These are phyloP conservation scores for Ctenochaetus hawaiiensis DNA, from an alignment of 2,797 vertebrate species.

Conservation along the genomic window DNA sequence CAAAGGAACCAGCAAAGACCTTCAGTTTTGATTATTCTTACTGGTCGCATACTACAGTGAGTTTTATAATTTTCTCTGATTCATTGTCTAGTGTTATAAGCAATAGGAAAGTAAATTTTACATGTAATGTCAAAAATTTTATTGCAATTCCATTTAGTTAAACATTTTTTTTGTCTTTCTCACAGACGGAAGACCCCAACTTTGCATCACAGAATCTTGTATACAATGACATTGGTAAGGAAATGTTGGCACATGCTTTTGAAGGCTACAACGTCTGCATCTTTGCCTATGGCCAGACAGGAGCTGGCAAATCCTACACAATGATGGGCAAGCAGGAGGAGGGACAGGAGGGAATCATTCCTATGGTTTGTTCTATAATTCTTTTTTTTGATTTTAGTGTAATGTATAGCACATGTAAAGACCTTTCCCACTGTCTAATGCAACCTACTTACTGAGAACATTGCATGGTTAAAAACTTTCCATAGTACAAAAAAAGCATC, in stretches of 20 bases:
- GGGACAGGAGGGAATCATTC: constrained; percentile 98
- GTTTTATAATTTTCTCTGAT: constrained; percentile 40
- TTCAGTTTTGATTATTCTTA: constrained; percentile 99
- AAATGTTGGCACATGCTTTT: constrained; percentile 97
- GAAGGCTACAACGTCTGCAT: constrained; percentile 99
- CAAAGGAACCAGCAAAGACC: constrained; percentile 97
- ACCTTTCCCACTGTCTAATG: background rate
- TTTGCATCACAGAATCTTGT: constrained; percentile 96
- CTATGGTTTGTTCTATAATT: constrained; percentile 87
- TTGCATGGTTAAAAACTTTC: background rate
- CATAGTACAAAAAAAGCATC: background rate
- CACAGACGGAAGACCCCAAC: constrained; percentile 92
- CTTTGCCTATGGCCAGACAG: constrained; percentile 98
- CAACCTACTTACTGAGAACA: background rate
- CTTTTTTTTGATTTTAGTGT: background rate
- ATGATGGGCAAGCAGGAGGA: constrained; percentile 99
- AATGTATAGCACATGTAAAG: background rate
- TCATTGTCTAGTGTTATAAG: background rate
- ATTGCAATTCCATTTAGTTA: no score
- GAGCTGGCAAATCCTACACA: constrained; percentile 98
- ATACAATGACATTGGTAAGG: constrained; percentile 98
- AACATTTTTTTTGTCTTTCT: constrained; percentile 16
- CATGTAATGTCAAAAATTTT: background rate
- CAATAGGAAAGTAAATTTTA: background rate
- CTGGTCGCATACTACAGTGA: constrained; percentile 98